Percentiles rank a stretch among this genome's conserved stretches.
phyloP scores from a whole-genome alignment of 2,113 vertebrate species.

The Hippocampus abdominalis region DNA sequence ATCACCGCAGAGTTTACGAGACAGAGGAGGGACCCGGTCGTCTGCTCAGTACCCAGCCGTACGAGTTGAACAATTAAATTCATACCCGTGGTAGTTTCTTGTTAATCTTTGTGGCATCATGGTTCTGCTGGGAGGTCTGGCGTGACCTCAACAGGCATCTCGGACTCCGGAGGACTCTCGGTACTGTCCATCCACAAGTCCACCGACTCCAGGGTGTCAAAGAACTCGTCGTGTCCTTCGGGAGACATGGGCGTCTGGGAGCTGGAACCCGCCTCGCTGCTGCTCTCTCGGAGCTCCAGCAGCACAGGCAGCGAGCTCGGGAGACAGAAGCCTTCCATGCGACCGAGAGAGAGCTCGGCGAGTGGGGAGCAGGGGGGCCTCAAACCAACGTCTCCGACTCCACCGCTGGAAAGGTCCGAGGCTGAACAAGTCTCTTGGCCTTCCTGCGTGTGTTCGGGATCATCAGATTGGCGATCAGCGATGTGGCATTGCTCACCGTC shows the following conservation, averaged over 20 bases:
- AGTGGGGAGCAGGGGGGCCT: constrained; percentile 44
- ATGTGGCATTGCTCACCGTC: constrained; percentile 1
- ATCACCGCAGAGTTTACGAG: no score
- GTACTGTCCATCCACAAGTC: constrained; percentile 66
- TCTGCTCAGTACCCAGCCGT: neutral
- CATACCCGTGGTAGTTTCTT: neutral
- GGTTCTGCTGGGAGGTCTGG: constrained; percentile 50
- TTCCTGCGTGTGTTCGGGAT: neutral
- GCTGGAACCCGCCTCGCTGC: constrained; percentile 74
- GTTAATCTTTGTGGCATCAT: constrained; percentile 14
- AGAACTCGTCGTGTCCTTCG: constrained; percentile 70
- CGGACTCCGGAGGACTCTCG: constrained; percentile 31
- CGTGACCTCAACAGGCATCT: constrained; percentile 45
- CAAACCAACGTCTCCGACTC: neutral
- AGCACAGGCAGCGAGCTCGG: constrained; percentile 67
- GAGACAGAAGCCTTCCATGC: constrained; percentile 63
- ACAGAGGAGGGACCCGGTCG: neutral
- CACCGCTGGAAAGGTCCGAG: neutral
- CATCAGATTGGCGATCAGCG: neutral
- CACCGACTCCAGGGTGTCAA: constrained; percentile 69
- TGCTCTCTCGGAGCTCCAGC: constrained; percentile 73
- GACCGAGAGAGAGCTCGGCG: constrained; percentile 50
- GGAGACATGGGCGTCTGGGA: constrained; percentile 72
- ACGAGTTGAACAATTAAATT: neutral
- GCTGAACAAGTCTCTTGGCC: neutral